Base-by-base conservation (phyloP, 2,797 vertebrate species). In the Alectoris magna region DNA sequence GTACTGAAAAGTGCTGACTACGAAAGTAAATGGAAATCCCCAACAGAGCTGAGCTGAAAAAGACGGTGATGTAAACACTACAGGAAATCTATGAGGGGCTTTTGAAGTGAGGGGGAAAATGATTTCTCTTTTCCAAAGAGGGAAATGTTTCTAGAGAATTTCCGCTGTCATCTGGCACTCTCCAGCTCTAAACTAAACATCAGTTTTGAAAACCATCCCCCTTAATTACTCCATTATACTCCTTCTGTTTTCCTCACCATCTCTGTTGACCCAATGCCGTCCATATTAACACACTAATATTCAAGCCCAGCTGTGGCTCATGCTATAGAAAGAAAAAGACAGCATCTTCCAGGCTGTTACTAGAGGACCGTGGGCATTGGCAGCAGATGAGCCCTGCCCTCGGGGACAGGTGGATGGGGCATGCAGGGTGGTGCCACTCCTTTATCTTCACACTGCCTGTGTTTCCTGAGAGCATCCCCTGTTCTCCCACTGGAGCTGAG, bases 401-500 rank as follows among this genome's bases (percentile, higher is more conserved):
- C 8, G 0, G 36, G 31, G 41, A 18, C 8, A 11, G 63, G n/a
- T 62, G 64, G 71, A 81, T 19, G 21, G 31, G 22, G 34, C 26
- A 18, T 15, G 26, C 49, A 51, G 24, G 49, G 14, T 51, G 60
- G 27, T 14, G 24, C 22, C 41, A 27, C 12, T 6, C 38, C 11
- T 46, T 64, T 8, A 55, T 7, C 38, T 69, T 71, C 9, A 1
- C 26, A 41, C 14, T 18, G 8, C 17, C 34, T 21, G 24, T 24
- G 18, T 26, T 69, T 69, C 38, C 27, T 62, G 31, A 76, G 53
- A 27, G 19, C 27, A 34, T n/a, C 56, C 55, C 49, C 46, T 5
- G 12, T 31, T 11, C 59, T 21, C 12, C 2, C 4, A 0, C 23
- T 1, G 3, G 14, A 16, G 49, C 14, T 4, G 12, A 60, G 53